A percentile compares a stretch with the other conserved stretches of the same genome.
phyloP scores from a whole-genome alignment of 64 coral and sea anemone species.

The Cladopsammia gracilis region DNA sequence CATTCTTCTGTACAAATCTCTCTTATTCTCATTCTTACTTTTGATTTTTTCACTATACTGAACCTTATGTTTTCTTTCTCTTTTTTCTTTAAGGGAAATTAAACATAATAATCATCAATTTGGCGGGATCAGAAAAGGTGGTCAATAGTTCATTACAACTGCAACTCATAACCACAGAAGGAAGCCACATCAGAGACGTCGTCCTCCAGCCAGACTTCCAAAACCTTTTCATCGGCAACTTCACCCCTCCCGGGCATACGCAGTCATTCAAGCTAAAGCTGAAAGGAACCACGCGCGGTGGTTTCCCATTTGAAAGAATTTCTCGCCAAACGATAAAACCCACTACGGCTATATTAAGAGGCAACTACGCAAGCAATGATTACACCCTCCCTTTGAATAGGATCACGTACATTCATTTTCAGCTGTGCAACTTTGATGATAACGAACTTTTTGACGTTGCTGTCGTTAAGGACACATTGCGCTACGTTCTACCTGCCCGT shows the following conservation, averaged over 20 bases:
- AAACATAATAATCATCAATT: conserved; percentile 63
- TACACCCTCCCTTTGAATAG: conserved; percentile 65
- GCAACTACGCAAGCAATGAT: conserved; percentile 43
- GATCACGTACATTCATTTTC: conserved; percentile 50
- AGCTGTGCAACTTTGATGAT: conserved; percentile 12
- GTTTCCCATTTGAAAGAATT: conserved; percentile 70
- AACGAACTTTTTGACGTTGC: conserved; percentile 1
- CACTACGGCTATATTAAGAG: conserved; percentile 42
- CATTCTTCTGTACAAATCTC: too few relatives aligned
- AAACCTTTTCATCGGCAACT: conserved; percentile 56
- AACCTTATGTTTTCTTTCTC: background rate
- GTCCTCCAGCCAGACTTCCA: conserved; percentile 11
- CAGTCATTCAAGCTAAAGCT: conserved; percentile 64
- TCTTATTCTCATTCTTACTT: too few relatives aligned
- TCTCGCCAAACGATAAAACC: conserved; percentile 70
- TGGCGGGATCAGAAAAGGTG: conserved; percentile 79
- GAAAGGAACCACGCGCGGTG: conserved; percentile 48
- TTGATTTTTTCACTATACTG: too few relatives aligned
- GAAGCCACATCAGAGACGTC: conserved; percentile 47
- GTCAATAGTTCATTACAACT: conserved; percentile 29
- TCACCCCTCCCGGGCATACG: conserved; percentile 40
- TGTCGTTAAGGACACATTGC: conserved; percentile 8
- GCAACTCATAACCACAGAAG: conserved; percentile 73
- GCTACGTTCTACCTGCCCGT: background rate
- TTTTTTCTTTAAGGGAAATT: conserved; percentile 23